Percentiles rank a stretch among this genome's conserved stretches.
phyloP scores from a whole-genome alignment of 2,113 vertebrate species.

The Zapornia atra region DNA sequence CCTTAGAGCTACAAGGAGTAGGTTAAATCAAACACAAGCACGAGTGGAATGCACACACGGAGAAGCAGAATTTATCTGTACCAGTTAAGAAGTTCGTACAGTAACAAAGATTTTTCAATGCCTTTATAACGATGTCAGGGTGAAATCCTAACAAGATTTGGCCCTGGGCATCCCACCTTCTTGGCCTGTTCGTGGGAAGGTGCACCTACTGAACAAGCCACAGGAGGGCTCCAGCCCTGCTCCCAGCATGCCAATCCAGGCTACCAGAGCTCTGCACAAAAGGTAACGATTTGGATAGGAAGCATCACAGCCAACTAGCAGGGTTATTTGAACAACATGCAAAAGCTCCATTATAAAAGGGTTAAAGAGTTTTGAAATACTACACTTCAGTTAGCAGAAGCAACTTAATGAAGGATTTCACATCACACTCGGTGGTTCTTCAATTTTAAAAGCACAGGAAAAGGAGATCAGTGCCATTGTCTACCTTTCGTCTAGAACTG shows the following conservation, averaged over 20 bases:
- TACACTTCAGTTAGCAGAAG: background rate
- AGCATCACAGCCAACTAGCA: rapidly evolving
- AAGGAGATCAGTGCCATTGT: background rate
- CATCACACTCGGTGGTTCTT: rapidly evolving
- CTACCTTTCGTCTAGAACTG: background rate
- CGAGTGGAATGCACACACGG: rapidly evolving
- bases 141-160: background rate
- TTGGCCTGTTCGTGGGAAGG: rapidly evolving
- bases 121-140: rapidly evolving
- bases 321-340: background rate
- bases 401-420: background rate
- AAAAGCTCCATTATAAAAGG: background rate
- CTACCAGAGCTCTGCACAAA: rapidly evolving
- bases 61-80: background rate
- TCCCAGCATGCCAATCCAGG: rapidly evolving
- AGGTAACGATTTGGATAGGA: rapidly evolving
- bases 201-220: rapidly evolving
- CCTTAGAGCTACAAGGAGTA: background rate
- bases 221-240: background rate
- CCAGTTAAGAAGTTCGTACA: no score
- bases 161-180: rapidly evolving
- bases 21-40: background rate
- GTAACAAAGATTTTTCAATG: rapidly evolving
- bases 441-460: background rate
- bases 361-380: background rate